These are phyloP conservation scores for Lycorma delicatula DNA, from an alignment of 1,140 invertebrate genomes.

Conservation along the genomic window DNA sequence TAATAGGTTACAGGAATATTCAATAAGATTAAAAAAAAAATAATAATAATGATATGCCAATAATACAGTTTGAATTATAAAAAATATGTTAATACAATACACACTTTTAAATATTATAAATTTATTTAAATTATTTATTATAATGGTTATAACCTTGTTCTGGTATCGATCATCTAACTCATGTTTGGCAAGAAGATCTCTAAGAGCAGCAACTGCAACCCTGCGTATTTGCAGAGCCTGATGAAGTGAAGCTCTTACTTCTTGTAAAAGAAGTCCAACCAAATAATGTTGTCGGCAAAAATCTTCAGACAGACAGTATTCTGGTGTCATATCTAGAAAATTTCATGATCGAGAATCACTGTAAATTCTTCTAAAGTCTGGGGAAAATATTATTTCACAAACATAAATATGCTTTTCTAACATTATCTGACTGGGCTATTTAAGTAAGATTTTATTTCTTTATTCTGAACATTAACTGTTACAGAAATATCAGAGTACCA, in stretches of 20 bases:
- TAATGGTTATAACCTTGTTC: too few species aligned
- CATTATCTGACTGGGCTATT: neutral
- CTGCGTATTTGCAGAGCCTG: conserved; percentile 73
- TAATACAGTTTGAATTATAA: too few species aligned
- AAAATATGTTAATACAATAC: too few species aligned
- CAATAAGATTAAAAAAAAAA: conserved; percentile 3
- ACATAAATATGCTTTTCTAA: neutral
- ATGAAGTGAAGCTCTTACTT: conserved; percentile 67
- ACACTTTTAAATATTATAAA: too few species aligned
- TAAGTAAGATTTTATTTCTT: neutral
- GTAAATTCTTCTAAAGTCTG: conserved; percentile 10
- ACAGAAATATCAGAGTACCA: too few species aligned
- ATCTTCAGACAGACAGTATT: conserved; percentile 58
- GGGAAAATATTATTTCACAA: neutral
- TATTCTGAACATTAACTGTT: neutral
- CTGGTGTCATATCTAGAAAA: conserved; percentile 40
- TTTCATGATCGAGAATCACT: neutral
- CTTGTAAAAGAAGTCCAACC: conserved; percentile 66
- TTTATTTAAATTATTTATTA: too few species aligned
- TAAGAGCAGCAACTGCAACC: conserved; percentile 65
- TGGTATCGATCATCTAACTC: conserved; percentile 86
- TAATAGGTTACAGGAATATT: too few species aligned
- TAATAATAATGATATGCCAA: neutral
- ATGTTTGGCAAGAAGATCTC: conserved; percentile 87
- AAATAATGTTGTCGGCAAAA: conserved; percentile 87